phyloP scores from a whole-genome alignment of 2,797 vertebrate species.

The Pristis pectinata region DNA sequence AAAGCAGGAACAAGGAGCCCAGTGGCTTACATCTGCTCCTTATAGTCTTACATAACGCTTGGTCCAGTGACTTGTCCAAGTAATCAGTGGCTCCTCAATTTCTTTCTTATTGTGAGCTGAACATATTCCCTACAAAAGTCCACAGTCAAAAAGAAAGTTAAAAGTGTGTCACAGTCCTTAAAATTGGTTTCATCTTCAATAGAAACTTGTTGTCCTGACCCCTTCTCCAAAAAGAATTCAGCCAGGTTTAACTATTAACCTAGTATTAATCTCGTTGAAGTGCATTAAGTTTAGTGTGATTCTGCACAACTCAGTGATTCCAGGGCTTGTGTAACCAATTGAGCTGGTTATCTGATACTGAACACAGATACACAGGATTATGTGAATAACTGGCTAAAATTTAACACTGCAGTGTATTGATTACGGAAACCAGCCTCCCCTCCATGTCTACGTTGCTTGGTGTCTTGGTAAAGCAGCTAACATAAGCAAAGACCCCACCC shows the following conservation, averaged over 20 bases:
- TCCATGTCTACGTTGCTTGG: too few relatives aligned
- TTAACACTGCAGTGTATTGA: background rate
- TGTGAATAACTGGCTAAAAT: background rate
- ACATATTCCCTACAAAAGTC: background rate
- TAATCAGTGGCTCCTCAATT: background rate
- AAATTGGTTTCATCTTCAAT: background rate
- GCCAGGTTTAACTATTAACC: background rate
- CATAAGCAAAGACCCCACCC: too few relatives aligned
- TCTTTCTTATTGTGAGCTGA: background rate
- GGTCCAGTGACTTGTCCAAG: background rate
- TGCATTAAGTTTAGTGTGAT: background rate
- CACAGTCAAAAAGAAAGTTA: background rate
- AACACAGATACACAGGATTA: background rate
- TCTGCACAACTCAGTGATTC: background rate
- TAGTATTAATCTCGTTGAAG: background rate
- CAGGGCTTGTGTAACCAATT: background rate
- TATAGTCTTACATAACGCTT: too few relatives aligned
- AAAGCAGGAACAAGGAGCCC: too few relatives aligned
- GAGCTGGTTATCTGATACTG: background rate
- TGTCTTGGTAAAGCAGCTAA: too few relatives aligned
- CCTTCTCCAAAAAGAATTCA: background rate
- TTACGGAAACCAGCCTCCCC: too few relatives aligned
- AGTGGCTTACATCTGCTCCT: too few relatives aligned
- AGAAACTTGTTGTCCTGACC: background rate
- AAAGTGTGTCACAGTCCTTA: background rate